Evolutionary conservation across 1,140 invertebrate genomes (phyloP), one percentile per base, ranked within the genome.

Genomic region (Drosophila malerkotliana): DNA sequence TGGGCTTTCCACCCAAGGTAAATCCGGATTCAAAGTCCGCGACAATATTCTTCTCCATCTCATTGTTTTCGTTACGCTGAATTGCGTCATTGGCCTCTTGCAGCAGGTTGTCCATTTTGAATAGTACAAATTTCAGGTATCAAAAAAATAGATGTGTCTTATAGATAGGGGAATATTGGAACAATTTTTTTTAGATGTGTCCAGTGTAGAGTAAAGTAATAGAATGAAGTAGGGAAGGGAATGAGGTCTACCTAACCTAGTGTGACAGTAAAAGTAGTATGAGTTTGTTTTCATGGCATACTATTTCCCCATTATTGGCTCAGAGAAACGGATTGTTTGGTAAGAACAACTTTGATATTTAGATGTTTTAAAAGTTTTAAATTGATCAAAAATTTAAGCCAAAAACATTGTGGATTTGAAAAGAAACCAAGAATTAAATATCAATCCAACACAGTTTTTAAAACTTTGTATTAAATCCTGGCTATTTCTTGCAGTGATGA

Each of bases 61-160:
- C 47, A 28, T 7, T 4, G 1, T 34, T 12, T 14, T 21, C 8
- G 3, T 10, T 4, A 6, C 37, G 45, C 12, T 62, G 61, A 2
- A 58, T 12, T 0, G 44, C 18, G n/a, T 74, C 47, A 8, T 68
- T 59, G 32, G 51, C 71, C 18, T 75, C 47, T 48, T 75, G 34
- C 4, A 75, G 14, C 24, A 48, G 37, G 21, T 48, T 37, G 12
- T 79, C 71, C 77, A 83, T 79, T 15, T 15, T 48, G 41, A 47
- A 47, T 21, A 0, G 9, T 45, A 51, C 7, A 72, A 61, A 62
- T 54, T 55, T 49, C 21, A 47, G 12, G 39, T 72, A 54, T 41
- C 28, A 51, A 72, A 73, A 62, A 62, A 44, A 10, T n/a, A 39
- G 1, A 15, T 44, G 41, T 63, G 30, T 60, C 59, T 6, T 47